phyloP scores from a whole-genome alignment of 2,797 vertebrate species.

The Macroramphosus scolopax region DNA sequence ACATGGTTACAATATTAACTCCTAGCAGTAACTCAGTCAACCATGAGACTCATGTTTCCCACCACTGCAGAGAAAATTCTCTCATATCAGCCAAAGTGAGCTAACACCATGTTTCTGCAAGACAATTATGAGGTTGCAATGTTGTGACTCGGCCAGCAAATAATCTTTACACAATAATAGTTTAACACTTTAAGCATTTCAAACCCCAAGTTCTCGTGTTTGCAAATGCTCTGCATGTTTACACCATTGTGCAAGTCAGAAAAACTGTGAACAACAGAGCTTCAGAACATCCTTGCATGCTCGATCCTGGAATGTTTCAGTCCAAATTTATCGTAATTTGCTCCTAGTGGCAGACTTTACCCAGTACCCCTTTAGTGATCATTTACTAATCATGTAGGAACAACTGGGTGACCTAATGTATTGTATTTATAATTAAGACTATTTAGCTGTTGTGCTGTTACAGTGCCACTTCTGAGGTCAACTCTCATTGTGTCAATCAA shows the following conservation, averaged over 20 bases:
- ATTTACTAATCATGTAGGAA: slow-evolving; percentile 6
- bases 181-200: slow-evolving; percentile 35
- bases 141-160: too few species aligned
- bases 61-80: slow-evolving; percentile 10
- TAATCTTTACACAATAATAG: slow-evolving; percentile 15
- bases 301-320: too few species aligned
- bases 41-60: slow-evolving; percentile 6
- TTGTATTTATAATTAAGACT: slow-evolving; percentile 7
- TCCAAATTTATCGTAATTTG: slow-evolving; percentile 30
- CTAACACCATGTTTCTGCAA: slow-evolving; percentile 36
- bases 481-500: not conserved
- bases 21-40: slow-evolving; percentile 5
- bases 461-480: not conserved
- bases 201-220: slow-evolving; percentile 16
- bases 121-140: slow-evolving; percentile 16
- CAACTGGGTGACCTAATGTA: slow-evolving; percentile 4
- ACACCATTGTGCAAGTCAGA: not conserved
- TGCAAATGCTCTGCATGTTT: slow-evolving; percentile 27
- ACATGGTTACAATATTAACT: slow-evolving; percentile 12
- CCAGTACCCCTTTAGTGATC: not conserved
- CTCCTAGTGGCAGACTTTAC: slow-evolving; percentile 7
- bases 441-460: slow-evolving; percentile 8
- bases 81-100: slow-evolving; percentile 21
- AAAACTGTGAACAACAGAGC: slow-evolving; percentile 3
- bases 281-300: slow-evolving; percentile 50